Evolutionary conservation across 2,888 invertebrate genomes (phyloP), one percentile per base, ranked within the genome.

Genomic region (Coenonympha glycerion): DNA sequence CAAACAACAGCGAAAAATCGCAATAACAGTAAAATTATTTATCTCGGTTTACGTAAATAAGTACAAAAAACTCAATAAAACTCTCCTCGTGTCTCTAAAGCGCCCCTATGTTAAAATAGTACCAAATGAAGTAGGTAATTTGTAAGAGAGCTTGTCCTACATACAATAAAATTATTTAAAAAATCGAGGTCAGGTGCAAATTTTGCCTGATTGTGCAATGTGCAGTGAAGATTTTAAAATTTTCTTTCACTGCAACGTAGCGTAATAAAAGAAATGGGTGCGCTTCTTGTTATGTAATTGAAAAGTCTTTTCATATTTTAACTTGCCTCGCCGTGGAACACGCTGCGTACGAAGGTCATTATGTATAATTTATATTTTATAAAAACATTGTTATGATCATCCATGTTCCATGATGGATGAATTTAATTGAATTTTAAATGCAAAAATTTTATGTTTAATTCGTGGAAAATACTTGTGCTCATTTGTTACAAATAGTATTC

Each of bases 191-290:
- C 15, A 44, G 44, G 44, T 11, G 9, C 44, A 31, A 44, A 44
- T 44, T 44, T 22, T 15, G 31, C 19, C 44, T 33, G 44, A 44
- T 31, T 44, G 44, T 44, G 42, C 42, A 44, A 8, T 31, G 31
- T n/a, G 42, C 42, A 44, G 11, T 31, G 31, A 44, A 31, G 31
- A 44, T 33, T 44, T 44, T 33, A 13, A 44, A 44, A 44, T 33
- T 44, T 19, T 8, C 31, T 42, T n/a, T 5, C 41, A 18, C 11
- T 28, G 30, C 44, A 31, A 6, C 18, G 31, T 6, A 44, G 15
- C 13, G 15, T 44, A 44, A 33, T 44, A 44, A 44, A 44, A 31
- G 44, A 33, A 44, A 33, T 44, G 31, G 31, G 9, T 19, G 19
- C 31, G 21, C 31, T 44, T 44, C 15, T 19, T 30, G 13, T 33